Evolutionary conservation across 2,797 vertebrate genomes (phyloP).

Genomic region (Sitta carolinensis): DNA sequence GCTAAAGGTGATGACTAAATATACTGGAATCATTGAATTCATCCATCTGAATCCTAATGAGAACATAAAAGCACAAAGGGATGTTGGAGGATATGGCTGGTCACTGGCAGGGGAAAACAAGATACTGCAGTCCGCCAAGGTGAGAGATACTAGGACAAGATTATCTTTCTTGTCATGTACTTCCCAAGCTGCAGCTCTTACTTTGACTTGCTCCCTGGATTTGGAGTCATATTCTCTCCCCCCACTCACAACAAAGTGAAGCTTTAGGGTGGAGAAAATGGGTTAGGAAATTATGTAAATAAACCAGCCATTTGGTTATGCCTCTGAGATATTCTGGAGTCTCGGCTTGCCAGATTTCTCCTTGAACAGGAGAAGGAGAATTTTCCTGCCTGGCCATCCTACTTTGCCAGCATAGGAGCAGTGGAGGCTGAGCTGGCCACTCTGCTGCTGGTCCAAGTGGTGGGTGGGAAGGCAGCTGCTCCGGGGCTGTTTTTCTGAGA

Average conservation of each 20-base stretch:
- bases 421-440: background rate
- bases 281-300: background rate
- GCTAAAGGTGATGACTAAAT: background rate
- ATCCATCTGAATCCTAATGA: background rate
- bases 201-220: background rate
- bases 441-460: background rate
- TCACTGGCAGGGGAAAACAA: background rate
- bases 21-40: background rate
- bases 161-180: conserved; percentile 28
- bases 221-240: background rate
- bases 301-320: background rate
- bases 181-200: background rate
- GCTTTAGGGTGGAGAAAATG: background rate
- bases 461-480: background rate
- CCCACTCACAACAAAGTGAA: background rate
- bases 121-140: background rate
- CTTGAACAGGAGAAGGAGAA: background rate
- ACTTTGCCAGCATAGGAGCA: accelerated
- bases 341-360: background rate
- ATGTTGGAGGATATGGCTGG: background rate
- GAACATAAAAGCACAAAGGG: background rate
- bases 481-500: background rate
- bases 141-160: background rate
- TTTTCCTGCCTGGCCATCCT: background rate
- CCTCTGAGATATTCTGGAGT: background rate